Percentiles rank a stretch among this genome's conserved stretches.
Conservation (phyloP, 2,888 invertebrate genomes). For the Mystacides longicornis region DNA sequence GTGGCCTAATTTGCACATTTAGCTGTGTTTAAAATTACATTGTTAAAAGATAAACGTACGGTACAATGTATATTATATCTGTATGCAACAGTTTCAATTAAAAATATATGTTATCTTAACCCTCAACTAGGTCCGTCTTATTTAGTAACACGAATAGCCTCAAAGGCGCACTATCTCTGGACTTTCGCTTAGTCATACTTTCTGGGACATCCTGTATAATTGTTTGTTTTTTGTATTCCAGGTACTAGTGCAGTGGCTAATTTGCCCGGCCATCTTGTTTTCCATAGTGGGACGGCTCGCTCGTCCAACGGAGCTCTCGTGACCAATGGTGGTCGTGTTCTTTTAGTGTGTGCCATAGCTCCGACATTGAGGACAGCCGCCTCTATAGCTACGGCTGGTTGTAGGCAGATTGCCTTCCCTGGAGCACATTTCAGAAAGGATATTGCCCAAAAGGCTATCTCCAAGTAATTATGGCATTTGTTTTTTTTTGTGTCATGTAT, state of each 20-base stretch:
- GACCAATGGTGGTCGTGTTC: slow-evolving; percentile 86
- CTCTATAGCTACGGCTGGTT: slow-evolving; percentile 64
- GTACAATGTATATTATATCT: too few species aligned
- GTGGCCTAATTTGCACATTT: too few species aligned
- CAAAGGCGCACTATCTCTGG: too few species aligned
- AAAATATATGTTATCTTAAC: too few species aligned
- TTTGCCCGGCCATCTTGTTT: slow-evolving; percentile 54
- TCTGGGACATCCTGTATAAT: too few species aligned
- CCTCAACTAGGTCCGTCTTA: too few species aligned
- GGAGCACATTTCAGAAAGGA: slow-evolving; percentile 83
- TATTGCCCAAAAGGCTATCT: slow-evolving; percentile 81
- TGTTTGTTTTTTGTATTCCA: too few species aligned
- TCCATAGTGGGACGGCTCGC: slow-evolving; percentile 79
- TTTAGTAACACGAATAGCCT: too few species aligned
- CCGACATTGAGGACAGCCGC: slow-evolving; percentile 64
- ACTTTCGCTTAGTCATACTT: neutral
- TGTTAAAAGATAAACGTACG: too few species aligned
- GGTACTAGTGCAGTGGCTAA: slow-evolving; percentile 51
- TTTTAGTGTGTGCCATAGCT: slow-evolving; percentile 68
- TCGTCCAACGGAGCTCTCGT: slow-evolving; percentile 55
- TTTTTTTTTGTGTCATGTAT: neutral
- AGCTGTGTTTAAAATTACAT: too few species aligned
- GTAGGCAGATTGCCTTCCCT: slow-evolving; percentile 68
- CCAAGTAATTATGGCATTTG: slow-evolving; percentile 50
- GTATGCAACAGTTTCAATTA: too few species aligned